Evolutionary conservation across 2,888 invertebrate species (phyloP), one percentile per base, ranked within the genome.

Genomic region (Punctoribates punctum): DNA sequence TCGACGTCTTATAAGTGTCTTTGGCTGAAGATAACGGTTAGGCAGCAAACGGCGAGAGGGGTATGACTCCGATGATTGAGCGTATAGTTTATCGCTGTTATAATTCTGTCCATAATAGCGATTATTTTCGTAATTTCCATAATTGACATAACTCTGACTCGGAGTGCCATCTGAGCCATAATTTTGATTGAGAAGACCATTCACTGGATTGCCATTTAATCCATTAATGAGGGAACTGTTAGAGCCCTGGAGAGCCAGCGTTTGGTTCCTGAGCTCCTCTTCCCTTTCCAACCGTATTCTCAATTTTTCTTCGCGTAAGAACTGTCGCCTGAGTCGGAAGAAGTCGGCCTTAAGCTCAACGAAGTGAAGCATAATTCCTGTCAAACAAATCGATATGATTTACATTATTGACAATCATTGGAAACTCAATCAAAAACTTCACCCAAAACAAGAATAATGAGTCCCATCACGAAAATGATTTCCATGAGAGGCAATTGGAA

Each of bases 301-400:
- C 11, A 29, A 6, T 27, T 20, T 29, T 11, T 67, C 34, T 67
- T 67, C 38, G n/a, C 65, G 29, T 17, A 67, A 1, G 65, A 67
- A 67, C 65, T 67, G 65, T 74, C 75, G 65, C 48, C 73, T 46
- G 13, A 75, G n/a, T 51, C 65, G 38, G 46, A 75, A 75, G 73
- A 75, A 75, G 72, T 75, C 75, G 6, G 67, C 70, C 34, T 75
- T 75, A 4, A 75, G 60, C 23, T 74, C 74, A 38, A 74, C 74
- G 60, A 74, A 74, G 29, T 74, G 74, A 48, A 74, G 60, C 25
- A 74, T 60, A 25, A 74, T 74, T 29, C 74, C 74, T 74, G 20
- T n/a, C 2, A 27, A 51, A 17, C 4, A 73, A 46, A 67, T 34
- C 9, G 13, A 67, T 62, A 62, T 15, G 11, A 27, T 62, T 27